Conservation (phyloP, 2,888 invertebrate genomes). For the Cordilura impudica region DNA sequence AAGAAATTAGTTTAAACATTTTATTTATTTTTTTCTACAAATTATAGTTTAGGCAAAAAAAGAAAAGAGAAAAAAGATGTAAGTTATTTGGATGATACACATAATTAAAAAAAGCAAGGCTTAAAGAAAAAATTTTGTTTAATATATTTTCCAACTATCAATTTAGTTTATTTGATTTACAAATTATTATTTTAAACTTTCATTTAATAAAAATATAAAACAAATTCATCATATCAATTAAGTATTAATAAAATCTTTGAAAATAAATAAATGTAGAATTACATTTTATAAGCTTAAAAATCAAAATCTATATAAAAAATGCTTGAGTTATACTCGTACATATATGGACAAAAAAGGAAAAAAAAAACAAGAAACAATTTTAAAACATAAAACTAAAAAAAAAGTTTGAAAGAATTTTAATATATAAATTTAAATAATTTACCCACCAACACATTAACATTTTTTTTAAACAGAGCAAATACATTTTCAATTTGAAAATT, state of each 20-base stretch:
- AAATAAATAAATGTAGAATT: slow-evolving; percentile 51
- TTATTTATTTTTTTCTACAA: slow-evolving; percentile 40
- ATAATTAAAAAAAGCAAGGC: slow-evolving; percentile 38
- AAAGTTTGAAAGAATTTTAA: not conserved
- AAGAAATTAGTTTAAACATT: slow-evolving; percentile 49
- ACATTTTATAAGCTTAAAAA: slow-evolving; percentile 50
- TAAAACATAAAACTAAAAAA: not conserved
- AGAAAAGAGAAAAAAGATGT: slow-evolving; percentile 22
- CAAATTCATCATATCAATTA: slow-evolving; percentile 59
- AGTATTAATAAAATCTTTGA: slow-evolving; percentile 27
- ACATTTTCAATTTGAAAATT: slow-evolving; percentile 6
- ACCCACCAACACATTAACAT: slow-evolving; percentile 43
- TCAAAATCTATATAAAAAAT: slow-evolving; percentile 29
- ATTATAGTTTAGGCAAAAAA: slow-evolving; percentile 57
- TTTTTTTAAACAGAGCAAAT: not conserved
- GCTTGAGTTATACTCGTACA: slow-evolving; percentile 35
- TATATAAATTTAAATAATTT: slow-evolving; percentile 24
- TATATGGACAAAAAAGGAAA: not conserved
- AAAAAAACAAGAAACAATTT: slow-evolving; percentile 8
- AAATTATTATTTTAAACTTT: not conserved
- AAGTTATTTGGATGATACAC: slow-evolving; percentile 17
- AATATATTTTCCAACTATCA: not conserved
- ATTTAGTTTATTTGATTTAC: not conserved
- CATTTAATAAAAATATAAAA: slow-evolving; percentile 15
- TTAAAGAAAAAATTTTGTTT: slow-evolving; percentile 21